phyloP scores from a whole-genome alignment of 2,888 invertebrate genomes.

The Cancer borealis region DNA sequence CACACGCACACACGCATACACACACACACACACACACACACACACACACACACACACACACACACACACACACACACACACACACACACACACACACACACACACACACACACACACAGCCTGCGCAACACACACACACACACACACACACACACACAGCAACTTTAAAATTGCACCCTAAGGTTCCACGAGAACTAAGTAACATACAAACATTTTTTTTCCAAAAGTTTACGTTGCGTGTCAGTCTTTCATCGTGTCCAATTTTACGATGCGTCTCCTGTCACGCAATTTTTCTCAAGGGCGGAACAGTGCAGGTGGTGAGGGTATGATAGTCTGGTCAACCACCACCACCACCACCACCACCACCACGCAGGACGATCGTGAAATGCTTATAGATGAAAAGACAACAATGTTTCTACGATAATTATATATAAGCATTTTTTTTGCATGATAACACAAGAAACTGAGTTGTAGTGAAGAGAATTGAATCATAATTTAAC shows the following conservation, averaged over 20 bases:
- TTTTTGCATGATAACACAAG: not conserved
- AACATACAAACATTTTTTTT: not conserved
- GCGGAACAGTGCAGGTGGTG: not conserved
- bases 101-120: not conserved
- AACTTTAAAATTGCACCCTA: conserved; percentile 2
- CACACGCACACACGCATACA: not conserved
- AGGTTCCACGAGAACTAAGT: not conserved
- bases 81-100: conserved; percentile 8
- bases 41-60: conserved; percentile 20
- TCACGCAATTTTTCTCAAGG: conserved; percentile 6
- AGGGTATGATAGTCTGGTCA: not conserved
- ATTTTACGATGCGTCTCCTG: conserved; percentile 3
- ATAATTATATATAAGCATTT: not conserved
- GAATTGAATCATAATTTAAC: not conserved
- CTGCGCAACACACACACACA: not conserved
- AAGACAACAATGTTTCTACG: not conserved
- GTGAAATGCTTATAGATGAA: not conserved
- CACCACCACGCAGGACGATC: not conserved
- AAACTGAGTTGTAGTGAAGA: not conserved
- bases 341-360: not conserved
- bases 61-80: conserved; percentile 22
- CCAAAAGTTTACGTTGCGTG: not conserved
- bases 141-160: not conserved
- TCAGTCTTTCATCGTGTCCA: conserved; percentile 34
- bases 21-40: not conserved